phyloP scores from a whole-genome alignment of 2,113 vertebrate species.

The Gymnobelideus leadbeateri region DNA sequence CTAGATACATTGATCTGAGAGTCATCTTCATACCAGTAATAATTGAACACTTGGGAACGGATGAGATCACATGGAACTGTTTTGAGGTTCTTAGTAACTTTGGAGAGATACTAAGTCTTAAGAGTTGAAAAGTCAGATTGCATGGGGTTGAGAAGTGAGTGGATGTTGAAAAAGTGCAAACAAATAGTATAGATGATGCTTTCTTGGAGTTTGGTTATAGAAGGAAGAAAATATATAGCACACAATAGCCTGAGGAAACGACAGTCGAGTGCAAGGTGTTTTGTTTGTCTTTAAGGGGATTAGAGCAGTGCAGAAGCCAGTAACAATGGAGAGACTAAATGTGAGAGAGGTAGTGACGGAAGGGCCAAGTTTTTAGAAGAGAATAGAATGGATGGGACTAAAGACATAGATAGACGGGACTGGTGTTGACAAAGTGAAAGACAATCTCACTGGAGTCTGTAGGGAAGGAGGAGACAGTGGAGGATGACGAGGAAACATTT shows the following conservation, averaged over 20 bases:
- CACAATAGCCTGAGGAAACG: not conserved
- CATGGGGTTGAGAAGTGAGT: no score
- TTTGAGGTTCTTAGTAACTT: not conserved
- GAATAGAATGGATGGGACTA: not conserved
- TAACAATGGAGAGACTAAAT: not conserved
- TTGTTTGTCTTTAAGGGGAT: not conserved
- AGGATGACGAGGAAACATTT: not conserved
- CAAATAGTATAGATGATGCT: not conserved
- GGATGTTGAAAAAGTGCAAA: not conserved
- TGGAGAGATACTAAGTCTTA: not conserved
- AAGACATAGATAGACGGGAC: not conserved
- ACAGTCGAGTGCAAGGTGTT: not conserved
- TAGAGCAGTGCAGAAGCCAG: not conserved
- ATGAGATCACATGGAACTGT: not conserved
- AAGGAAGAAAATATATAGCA: not conserved
- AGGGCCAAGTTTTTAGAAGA: not conserved
- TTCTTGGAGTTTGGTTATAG: not conserved
- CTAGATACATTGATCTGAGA: not conserved
- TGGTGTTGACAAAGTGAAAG: not conserved
- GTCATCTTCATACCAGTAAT: not conserved
- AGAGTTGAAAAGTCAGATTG: no score
- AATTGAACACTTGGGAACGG: not conserved
- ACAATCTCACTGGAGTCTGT: not conserved
- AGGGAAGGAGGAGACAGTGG: not conserved
- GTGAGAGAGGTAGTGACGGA: not conserved